Evolutionary conservation across 1,140 invertebrate species (phyloP), one percentile per base, ranked within the genome.

Genomic region (Melitaea cinxia): DNA sequence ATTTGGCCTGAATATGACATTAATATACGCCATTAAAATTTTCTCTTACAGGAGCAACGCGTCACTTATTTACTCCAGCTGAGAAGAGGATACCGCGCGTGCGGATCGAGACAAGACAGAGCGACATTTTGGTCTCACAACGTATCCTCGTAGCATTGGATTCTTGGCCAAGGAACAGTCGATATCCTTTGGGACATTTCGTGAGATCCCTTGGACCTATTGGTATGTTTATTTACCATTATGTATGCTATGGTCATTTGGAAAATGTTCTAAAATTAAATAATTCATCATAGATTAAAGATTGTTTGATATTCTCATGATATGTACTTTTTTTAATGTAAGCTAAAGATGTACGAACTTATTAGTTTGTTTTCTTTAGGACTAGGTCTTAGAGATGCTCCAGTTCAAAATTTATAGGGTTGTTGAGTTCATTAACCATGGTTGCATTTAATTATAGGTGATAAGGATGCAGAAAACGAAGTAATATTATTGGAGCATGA

Each of bases 401-500:
- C n/a, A n/a, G n/a, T n/a, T n/a, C n/a, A n/a, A n/a, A n/a, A n/a
- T n/a, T n/a, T n/a, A n/a, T n/a, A n/a, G n/a, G n/a, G n/a, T n/a
- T n/a, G n/a, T n/a, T n/a, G n/a, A n/a, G n/a, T n/a, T n/a, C n/a
- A n/a, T n/a, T n/a, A 15, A 15, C 17, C 4, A 17, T 42, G 4
- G 4, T 1, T 42, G 12, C 15, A 17, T 47, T 47, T 39, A 26
- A 15, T 61, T 60, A 0, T 62, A 78, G 98, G 96, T 47, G 94
- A 98, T 80, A 96, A 96, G 88, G 94, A 95, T 17, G 98, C 98
- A 12, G 99, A 99, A 91, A 99, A 98, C 88, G 97, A 99, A 92
- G 96, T 97, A 6, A 93, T 99, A 39, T 92, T 99, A 1, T 88
- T 99, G 42, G 99, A 99, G 82, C 98, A 99, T 85, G 98, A 99